These are phyloP conservation scores for Blastobasis adustella DNA, from an alignment of 2,888 invertebrate genomes.

Conservation along the genomic window DNA sequence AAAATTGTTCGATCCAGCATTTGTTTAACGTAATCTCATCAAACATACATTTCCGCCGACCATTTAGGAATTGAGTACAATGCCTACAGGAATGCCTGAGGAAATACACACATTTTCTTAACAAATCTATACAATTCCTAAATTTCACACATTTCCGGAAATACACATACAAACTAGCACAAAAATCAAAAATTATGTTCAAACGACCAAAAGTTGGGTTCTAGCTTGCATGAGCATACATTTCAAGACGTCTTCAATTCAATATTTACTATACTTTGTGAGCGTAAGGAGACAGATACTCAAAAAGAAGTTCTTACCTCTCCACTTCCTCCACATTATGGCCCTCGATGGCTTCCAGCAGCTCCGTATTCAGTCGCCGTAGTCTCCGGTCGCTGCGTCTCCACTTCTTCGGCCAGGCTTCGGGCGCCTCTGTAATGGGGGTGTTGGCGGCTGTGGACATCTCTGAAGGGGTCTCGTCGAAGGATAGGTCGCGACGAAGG, in stretches of 20 bases:
- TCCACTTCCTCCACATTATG: conserved; percentile 53
- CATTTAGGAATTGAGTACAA: too few relatives aligned
- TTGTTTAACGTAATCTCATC: too few relatives aligned
- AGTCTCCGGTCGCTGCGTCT: conserved; percentile 52
- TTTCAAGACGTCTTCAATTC: not conserved
- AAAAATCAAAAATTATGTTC: not conserved
- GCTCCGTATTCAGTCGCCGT: conserved; percentile 63
- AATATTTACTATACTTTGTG: not conserved
- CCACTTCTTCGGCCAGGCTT: conserved; percentile 38
- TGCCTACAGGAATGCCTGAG: too few relatives aligned
- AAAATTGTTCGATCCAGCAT: too few relatives aligned
- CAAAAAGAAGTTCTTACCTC: conserved; percentile 29
- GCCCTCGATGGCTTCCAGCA: conserved; percentile 55
- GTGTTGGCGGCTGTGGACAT: conserved; percentile 46
- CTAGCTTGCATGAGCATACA: too few relatives aligned
- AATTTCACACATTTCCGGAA: not conserved
- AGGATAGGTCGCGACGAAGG: too few relatives aligned
- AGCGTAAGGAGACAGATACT: not conserved
- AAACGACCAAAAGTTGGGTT: too few relatives aligned
- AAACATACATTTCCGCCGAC: too few relatives aligned
- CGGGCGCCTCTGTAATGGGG: conserved; percentile 29
- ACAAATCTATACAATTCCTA: too few relatives aligned
- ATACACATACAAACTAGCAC: not conserved
- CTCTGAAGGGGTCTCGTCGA: conserved; percentile 25
- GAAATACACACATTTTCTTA: too few relatives aligned